Evolutionary conservation across 2,113 vertebrate genomes (phyloP).

Genomic region (Kobus ellipsiprymnus): DNA sequence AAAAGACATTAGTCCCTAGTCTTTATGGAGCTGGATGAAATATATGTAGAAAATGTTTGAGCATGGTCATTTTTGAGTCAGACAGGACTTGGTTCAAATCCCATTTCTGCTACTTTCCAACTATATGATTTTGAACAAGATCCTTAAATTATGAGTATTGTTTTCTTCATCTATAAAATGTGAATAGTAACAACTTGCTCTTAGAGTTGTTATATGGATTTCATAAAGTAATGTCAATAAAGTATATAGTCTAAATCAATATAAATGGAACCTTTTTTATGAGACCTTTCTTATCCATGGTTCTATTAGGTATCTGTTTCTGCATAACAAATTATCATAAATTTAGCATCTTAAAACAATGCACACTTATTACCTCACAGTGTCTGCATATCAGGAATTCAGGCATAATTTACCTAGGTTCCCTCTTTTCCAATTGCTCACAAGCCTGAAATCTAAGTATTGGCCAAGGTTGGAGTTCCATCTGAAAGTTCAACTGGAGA

Average conservation of each 20-base stretch:
- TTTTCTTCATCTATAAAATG: not conserved
- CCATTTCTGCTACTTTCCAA: not conserved
- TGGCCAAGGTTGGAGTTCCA: not conserved
- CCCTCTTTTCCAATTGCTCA: not conserved
- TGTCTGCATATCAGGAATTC: not conserved
- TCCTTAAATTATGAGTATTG: not conserved
- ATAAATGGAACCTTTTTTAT: not conserved
- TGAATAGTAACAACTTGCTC: not conserved
- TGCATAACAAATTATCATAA: not conserved
- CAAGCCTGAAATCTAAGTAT: not conserved
- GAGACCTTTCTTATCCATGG: not conserved
- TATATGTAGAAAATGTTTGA: not conserved
- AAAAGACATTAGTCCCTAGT: not conserved
- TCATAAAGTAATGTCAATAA: not conserved
- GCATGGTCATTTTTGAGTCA: not conserved
- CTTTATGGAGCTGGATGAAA: not conserved
- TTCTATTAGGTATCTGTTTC: not conserved
- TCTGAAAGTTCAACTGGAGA: not conserved
- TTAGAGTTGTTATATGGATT: not conserved
- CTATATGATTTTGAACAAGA: not conserved
- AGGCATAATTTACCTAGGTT: not conserved
- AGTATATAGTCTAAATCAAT: not conserved
- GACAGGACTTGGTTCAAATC: not conserved
- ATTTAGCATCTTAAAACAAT: not conserved
- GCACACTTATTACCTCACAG: not conserved